Percentiles rank a stretch among this genome's conserved stretches.
Conservation (phyloP, 2,797 vertebrate genomes). For the Hippopotamyrus pictus region DNA sequence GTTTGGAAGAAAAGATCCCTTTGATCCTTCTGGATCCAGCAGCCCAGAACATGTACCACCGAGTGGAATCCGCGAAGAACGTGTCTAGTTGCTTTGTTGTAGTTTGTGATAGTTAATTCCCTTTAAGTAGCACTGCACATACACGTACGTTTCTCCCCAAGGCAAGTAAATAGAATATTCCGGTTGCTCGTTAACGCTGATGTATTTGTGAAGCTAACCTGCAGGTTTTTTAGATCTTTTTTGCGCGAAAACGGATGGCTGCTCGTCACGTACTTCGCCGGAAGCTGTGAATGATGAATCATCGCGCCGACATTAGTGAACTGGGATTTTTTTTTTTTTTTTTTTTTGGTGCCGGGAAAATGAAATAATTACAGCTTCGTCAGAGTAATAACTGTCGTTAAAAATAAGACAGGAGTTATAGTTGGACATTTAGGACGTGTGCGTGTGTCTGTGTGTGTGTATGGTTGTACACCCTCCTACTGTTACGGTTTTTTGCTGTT, state of each 20-base stretch:
- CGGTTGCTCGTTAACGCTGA: not conserved
- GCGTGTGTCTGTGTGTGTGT: slow-evolving; percentile 6
- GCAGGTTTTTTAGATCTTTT: not conserved
- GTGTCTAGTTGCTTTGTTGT: not conserved
- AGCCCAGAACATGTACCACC: not conserved
- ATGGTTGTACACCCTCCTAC: slow-evolving; percentile 18
- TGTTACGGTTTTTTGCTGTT: slow-evolving; percentile 19
- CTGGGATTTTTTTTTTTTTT: not conserved
- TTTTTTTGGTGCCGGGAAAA: not conserved
- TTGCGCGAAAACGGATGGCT: not conserved
- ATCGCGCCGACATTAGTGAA: not conserved
- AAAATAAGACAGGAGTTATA: slow-evolving; percentile 10
- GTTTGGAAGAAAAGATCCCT: not conserved
- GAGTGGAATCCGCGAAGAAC: not conserved
- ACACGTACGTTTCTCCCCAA: not conserved
- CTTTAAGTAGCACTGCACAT: slow-evolving; percentile 7
- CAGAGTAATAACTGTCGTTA: not conserved
- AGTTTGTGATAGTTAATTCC: not conserved
- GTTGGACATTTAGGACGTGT: slow-evolving; percentile 29
- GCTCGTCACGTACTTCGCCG: slow-evolving; percentile 1
- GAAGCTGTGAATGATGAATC: slow-evolving; percentile 8
- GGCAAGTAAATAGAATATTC: not conserved
- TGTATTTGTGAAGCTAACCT: not conserved
- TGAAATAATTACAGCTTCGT: not conserved
- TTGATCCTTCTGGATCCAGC: not conserved